Evolutionary conservation across 1,140 invertebrate species (phyloP), one percentile per base, ranked within the genome.

Genomic region (Cotesia chilonis): DNA sequence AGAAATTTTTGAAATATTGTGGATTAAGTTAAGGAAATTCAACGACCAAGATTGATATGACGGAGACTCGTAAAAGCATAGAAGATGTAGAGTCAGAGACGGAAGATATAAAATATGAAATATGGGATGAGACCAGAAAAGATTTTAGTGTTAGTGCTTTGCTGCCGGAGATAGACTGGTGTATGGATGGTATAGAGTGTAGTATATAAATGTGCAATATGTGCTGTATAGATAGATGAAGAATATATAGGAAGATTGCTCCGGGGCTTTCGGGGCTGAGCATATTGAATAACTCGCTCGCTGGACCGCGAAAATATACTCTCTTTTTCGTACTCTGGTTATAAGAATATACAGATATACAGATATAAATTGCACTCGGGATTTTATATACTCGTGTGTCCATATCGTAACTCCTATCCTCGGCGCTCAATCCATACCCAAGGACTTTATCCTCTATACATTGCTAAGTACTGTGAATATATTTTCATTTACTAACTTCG

Each of bases 261-360:
- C 80, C 82, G 79, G 81, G 85, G 85, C 83, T 83, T 83, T 84
- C 78, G 82, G 83, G 82, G 80, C 81, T 83, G 81, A 81, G 83
- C 83, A 86, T 86, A 87, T 87, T 87, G 85, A 87, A 87, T 87
- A 87, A 87, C 86, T 85, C 83, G 85, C 81, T 86, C 84, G 84
- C 84, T 85, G 85, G 85, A 87, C 86, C 84, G 84, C 85, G 84
- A 87, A 87, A 87, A 87, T 87, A 84, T 87, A 87, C 84, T 77
- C 77, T 66, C 69, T 61, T 70, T 61, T 70, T 47, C 71, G 57
- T 41, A 41, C 10, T 9, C 41, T 37, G 67, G 66, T 59, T 64
- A 12, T 71, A 60, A 63, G 70, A 71, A 66, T 65, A 59, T 71
- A 37, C 60, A 57, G 35, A 54, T 71, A 20, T 68, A 68, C 60